Base-by-base conservation (phyloP, 2,888 invertebrate species). In the Busseola fusca region DNA sequence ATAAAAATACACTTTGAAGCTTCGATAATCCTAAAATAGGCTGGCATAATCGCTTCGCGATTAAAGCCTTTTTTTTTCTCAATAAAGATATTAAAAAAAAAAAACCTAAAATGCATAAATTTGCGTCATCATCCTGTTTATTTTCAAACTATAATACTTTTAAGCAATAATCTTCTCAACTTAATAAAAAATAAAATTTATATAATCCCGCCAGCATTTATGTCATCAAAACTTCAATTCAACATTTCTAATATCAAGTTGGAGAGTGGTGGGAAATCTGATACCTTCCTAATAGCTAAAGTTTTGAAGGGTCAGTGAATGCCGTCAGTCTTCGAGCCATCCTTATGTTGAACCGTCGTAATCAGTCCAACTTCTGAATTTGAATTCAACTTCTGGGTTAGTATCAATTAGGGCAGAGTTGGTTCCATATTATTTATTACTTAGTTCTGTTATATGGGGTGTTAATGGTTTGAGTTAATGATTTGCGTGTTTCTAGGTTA, bases 291-390 rank as follows among this genome's bases (percentile, higher is more conserved):
- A 67, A 82, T 80, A 63, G 65, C 37, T 34, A 73, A 78, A 82
- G 73, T 78, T 80, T n/a, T 78, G 69, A 78, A 69, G 66, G 81
- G 77, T 76, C 81, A 78, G 59, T 30, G 65, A 76, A 50, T 66
- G 54, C 42, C 68, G 57, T 78, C 74, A 69, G 81, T 71, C 62
- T 72, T 64, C 56, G 64, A 65, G 54, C 25, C 65, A 37, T 50
- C 72, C 70, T 71, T 72, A 83, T 40, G 56, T 74, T 56, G n/a
- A 58, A 81, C 81, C 65, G 75, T 65, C 63, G 72, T 83, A 81
- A 81, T 75, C 70, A 72, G 56, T 60, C 60, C 52, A 68, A 81
- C 67, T 73, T 75, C 34, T 27, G 27, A 75, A 80, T 81, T 75
- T 81, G 40, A 72, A 78, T 72, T 74, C 50, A 52, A 77, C 59